Evolutionary conservation across 1,140 invertebrate genomes (phyloP).

Genomic region (Drosophila nigrodunni): DNA sequence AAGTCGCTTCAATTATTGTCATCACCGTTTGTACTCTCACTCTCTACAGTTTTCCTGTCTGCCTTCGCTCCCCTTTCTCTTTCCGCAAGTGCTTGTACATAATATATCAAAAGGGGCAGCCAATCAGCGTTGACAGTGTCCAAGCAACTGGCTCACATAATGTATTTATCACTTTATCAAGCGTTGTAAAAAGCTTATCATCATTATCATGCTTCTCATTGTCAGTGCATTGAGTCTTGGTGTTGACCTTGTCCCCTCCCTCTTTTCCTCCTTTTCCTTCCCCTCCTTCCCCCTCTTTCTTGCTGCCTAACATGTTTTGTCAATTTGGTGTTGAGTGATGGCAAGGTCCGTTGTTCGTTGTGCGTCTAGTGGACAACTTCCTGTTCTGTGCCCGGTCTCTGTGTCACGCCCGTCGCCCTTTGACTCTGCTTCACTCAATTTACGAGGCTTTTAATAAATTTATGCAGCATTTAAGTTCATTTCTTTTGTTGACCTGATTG

Average conservation of each 20-base stretch:
- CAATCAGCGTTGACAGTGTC: conserved; percentile 30
- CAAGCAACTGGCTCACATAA: conserved; percentile 53
- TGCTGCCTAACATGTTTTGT: conserved; percentile 63
- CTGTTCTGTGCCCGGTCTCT: conserved; percentile 21
- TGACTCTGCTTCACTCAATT: conserved; percentile 57
- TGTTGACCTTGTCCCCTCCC: conserved; percentile 59
- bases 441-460: conserved; percentile 59
- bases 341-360: conserved; percentile 32
- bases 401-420: conserved; percentile 18
- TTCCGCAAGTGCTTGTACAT: conserved; percentile 17
- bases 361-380: conserved; percentile 52
- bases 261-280: neutral
- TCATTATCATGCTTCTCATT: conserved; percentile 39
- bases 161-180: conserved; percentile 81
- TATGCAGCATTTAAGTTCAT: conserved; percentile 53
- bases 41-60: neutral
- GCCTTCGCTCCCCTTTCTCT: neutral
- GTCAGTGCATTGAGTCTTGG: conserved; percentile 26
- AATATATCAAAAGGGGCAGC: conserved; percentile 54
- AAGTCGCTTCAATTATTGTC: conserved; percentile 66
- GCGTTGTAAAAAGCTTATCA: conserved; percentile 66
- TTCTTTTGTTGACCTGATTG: conserved; percentile 26
- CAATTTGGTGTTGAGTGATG: conserved; percentile 73
- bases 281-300: neutral
- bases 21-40: neutral